Base-by-base conservation (phyloP, 2,797 vertebrate genomes). In the Borostomias antarcticus region DNA sequence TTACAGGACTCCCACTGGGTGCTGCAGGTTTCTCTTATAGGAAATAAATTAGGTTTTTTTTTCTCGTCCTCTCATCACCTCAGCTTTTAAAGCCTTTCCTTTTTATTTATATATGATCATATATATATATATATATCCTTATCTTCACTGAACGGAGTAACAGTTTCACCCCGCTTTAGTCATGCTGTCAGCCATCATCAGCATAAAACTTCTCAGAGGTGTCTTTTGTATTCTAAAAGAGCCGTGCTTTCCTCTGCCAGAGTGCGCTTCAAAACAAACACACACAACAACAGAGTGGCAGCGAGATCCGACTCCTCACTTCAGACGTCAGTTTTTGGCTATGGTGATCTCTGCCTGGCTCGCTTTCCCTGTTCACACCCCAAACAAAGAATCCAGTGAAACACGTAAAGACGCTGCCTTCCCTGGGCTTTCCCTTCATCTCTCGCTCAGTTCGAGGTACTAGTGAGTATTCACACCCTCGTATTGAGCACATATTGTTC, bases 1-100 rank as follows among this genome's bases (percentile, higher is more conserved):
- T 94, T 95, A 93, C 93, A 94, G 94, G 90, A 87, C 94, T 93
- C 95, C 95, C 95, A 94, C 93, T 83, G 94, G 92, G 95, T 93
- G 92, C 88, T 87, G 83, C 92, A 91, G 92, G 90, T 87, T 94
- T 92, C 94, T 93, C 94, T 94, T 93, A 94, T 94, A 91, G 85
- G 93, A 95, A 94, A 90, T 92, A 89, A 89, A 92, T 91, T 92
- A 93, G 90, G 81, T 89, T 86, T 91, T 92, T 75, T 62, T 58
- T 72, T 58, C 56, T 50, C 75, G 68, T 72, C 70, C 68, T 77
- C 81, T 74, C 70, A 35, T 71, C 79, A 64, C 63, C 29, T 79
- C 70, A 64, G 54, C 77, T 84, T 82, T 82, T 73, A 69, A 74
- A 75, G 52, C 60, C 72, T 65, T 71, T 37, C 45, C 59, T 58